These are phyloP conservation scores for Calephelis virginiensis DNA, from an alignment of 1,140 invertebrate species.

Conservation along the genomic window DNA sequence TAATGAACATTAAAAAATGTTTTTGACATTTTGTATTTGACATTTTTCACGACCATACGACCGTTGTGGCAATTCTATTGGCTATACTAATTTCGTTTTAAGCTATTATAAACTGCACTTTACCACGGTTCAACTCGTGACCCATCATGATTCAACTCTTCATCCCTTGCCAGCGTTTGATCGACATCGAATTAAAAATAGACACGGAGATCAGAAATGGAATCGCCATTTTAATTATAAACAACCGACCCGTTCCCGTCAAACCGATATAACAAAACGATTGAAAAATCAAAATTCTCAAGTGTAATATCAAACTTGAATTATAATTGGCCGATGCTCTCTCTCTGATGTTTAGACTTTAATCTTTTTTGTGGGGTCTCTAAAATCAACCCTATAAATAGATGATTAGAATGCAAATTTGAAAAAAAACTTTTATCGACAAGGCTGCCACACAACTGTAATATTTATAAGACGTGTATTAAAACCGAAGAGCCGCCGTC, in stretches of 20 bases:
- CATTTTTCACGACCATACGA: too few relatives aligned
- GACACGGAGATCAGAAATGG: constrained; percentile 42
- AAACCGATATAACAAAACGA: constrained; percentile 67
- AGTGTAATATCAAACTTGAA: constrained; percentile 71
- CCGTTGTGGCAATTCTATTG: too few relatives aligned
- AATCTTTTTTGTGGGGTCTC: constrained; percentile 6
- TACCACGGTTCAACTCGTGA: constrained; percentile 24
- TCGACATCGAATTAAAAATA: constrained; percentile 65
- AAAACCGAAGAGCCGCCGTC: constrained; percentile 70
- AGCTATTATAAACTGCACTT: neutral
- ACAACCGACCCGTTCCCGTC: constrained; percentile 53
- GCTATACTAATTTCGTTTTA: neutral
- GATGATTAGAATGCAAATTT: constrained; percentile 34
- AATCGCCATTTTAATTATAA: constrained; percentile 76
- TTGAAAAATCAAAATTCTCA: constrained; percentile 72
- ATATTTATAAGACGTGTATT: constrained; percentile 75
- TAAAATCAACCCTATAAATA: constrained; percentile 26
- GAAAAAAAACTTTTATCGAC: constrained; percentile 28
- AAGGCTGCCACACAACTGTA: constrained; percentile 52
- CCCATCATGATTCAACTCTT: constrained; percentile 41
- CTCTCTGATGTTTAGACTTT: constrained; percentile 51
- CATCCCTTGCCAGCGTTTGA: constrained; percentile 50
- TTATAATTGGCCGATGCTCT: constrained; percentile 67
- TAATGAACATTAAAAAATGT: too few relatives aligned
- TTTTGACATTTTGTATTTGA: too few relatives aligned